Percentiles rank a stretch among this genome's conserved stretches.
Evolutionary conservation across 37 sponge, comb jelly and placozoan genomes (phyloP).

Genomic region (Axinella damicornis): DNA sequence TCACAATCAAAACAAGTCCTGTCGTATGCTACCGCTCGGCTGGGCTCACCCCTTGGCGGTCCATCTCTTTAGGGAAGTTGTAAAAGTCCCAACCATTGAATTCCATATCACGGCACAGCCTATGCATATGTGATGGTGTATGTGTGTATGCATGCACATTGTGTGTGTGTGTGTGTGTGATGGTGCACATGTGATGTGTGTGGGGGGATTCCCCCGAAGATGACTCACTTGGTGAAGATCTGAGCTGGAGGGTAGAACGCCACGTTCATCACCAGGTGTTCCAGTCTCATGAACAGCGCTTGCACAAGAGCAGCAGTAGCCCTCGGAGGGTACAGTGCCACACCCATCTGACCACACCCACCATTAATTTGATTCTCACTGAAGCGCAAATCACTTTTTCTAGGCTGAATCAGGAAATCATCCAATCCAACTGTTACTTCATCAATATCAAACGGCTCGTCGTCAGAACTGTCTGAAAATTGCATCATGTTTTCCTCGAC

Average conservation of each 20-base stretch:
- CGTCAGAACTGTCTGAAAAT: neutral
- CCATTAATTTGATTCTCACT: too few relatives aligned
- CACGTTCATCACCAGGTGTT: constrained; percentile 53
- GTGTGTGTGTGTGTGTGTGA: too few relatives aligned
- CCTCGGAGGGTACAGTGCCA: constrained; percentile 15
- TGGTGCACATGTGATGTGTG: too few relatives aligned
- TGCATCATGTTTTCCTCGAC: neutral
- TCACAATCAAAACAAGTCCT: too few relatives aligned
- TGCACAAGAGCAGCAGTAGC: constrained; percentile 32
- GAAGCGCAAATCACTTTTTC: too few relatives aligned
- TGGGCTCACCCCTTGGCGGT: constrained; percentile 53
- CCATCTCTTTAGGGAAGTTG: constrained; percentile 72
- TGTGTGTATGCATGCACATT: too few relatives aligned
- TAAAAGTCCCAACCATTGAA: constrained; percentile 71
- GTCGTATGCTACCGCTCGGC: too few relatives aligned
- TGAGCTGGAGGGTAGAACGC: constrained; percentile 67
- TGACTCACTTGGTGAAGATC: constrained; percentile 52
- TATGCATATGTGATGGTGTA: too few relatives aligned
- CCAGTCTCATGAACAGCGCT: constrained; percentile 33
- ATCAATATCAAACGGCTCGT: neutral
- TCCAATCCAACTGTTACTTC: neutral
- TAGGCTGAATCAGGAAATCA: too few relatives aligned
- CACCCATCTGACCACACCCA: too few relatives aligned
- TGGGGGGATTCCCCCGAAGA: too few relatives aligned
- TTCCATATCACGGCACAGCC: neutral